Evolutionary conservation across 2,888 invertebrate genomes (phyloP).

Genomic region (Willowsia nigromaculata): DNA sequence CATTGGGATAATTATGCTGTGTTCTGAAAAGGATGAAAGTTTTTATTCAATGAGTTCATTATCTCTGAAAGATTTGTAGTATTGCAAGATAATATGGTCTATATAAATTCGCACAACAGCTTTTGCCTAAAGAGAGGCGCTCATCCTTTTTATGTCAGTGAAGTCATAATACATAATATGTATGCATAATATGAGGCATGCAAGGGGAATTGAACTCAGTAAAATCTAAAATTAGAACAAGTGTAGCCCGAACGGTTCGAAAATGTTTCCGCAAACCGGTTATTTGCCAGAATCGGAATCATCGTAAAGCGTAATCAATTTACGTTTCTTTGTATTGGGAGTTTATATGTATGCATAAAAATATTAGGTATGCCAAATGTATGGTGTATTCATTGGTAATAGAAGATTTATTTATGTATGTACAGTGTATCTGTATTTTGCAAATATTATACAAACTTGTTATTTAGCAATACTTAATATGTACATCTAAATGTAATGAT

Average conservation of each 20-base stretch:
- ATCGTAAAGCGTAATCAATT: background rate
- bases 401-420: too few species aligned
- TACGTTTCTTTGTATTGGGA: too few species aligned
- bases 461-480: too few species aligned
- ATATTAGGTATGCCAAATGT: too few species aligned
- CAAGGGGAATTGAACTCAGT: constrained; percentile 61
- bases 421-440: too few species aligned
- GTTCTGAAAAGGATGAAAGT: background rate
- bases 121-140: background rate
- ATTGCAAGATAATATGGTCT: background rate
- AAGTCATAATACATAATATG: too few species aligned
- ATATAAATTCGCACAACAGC: background rate
- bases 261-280: constrained; percentile 40
- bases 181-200: constrained; percentile 3
- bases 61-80: background rate
- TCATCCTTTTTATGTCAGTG: background rate
- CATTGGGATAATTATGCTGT: background rate
- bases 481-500: too few species aligned
- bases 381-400: too few species aligned
- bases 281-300: constrained; percentile 20
- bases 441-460: too few species aligned
- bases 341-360: too few species aligned
- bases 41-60: constrained; percentile 21
- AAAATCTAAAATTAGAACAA: constrained; percentile 60
- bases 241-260: constrained; percentile 23